phyloP scores from a whole-genome alignment of 1,140 invertebrate species.

The Aphelinus atriplicis region DNA sequence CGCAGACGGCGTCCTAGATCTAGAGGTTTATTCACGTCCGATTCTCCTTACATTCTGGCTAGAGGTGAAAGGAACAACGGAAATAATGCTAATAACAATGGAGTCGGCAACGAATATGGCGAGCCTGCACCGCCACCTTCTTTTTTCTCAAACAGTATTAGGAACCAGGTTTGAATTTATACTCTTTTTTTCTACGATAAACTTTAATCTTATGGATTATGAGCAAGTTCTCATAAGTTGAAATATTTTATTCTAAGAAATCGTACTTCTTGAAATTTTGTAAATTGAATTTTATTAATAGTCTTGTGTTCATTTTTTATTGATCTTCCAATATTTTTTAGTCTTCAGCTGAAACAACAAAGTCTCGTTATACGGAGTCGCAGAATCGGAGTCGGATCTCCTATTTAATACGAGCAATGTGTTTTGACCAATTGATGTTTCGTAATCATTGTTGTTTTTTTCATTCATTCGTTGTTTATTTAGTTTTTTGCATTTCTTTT shows the following conservation, averaged over 20 bases:
- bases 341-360: no score
- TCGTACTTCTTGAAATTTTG: not conserved
- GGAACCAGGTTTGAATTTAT: conserved; percentile 39
- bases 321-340: no score
- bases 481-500: not conserved
- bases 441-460: conserved; percentile 1
- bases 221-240: no score
- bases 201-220: no score
- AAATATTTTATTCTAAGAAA: not conserved
- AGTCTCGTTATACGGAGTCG: no score
- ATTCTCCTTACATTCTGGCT: not conserved
- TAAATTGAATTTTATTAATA: no score
- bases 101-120: not conserved
- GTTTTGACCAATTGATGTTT: not conserved
- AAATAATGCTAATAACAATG: not conserved
- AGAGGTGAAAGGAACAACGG: not conserved
- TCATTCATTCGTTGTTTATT: conserved; percentile 2
- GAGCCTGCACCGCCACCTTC: conserved; percentile 12
- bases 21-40: not conserved
- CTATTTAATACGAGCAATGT: not conserved
- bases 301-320: no score
- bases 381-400: no score
- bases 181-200: no score
- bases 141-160: conserved; percentile 23
- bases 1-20: not conserved